These are phyloP conservation scores for Drymonia ruficornis DNA, from an alignment of 2,888 invertebrate genomes.

Conservation along the genomic window DNA sequence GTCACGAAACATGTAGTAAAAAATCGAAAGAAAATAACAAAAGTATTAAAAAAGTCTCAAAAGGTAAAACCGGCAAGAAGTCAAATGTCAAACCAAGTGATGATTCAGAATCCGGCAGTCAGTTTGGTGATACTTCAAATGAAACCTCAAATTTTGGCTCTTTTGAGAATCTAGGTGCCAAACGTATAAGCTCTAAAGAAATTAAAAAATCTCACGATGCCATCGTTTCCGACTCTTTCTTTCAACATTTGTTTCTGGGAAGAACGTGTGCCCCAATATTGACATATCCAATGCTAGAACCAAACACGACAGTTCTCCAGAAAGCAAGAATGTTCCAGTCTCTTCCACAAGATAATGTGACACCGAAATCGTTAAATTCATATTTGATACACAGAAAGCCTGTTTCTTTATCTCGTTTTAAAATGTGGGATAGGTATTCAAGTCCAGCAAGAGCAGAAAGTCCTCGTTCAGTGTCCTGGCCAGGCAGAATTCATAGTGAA, in stretches of 20 bases:
- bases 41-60: slow-evolving; percentile 51
- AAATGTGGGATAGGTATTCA: slow-evolving; percentile 85
- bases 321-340: slow-evolving; percentile 89
- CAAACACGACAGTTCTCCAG: slow-evolving; percentile 87
- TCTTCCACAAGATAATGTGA: slow-evolving; percentile 66
- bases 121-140: slow-evolving; percentile 75
- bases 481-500: slow-evolving; percentile 82
- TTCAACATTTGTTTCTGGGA: slow-evolving; percentile 88
- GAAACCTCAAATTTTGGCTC: slow-evolving; percentile 60
- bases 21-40: slow-evolving; percentile 60
- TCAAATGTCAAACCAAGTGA: slow-evolving; percentile 40
- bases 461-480: slow-evolving; percentile 86
- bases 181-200: slow-evolving; percentile 65
- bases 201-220: slow-evolving; percentile 84
- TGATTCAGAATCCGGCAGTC: slow-evolving; percentile 59
- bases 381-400: slow-evolving; percentile 89
- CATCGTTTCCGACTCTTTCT: slow-evolving; percentile 87
- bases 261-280: slow-evolving; percentile 56
- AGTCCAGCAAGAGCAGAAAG: slow-evolving; percentile 81
- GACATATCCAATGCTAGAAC: slow-evolving; percentile 57
- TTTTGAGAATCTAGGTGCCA: slow-evolving; percentile 50
- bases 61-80: slow-evolving; percentile 51
- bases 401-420: slow-evolving; percentile 89
- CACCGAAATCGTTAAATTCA: slow-evolving; percentile 86
- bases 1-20: slow-evolving; percentile 68